Conservation (phyloP, 2,113 vertebrate genomes). For the Cyanocitta stelleri region DNA sequence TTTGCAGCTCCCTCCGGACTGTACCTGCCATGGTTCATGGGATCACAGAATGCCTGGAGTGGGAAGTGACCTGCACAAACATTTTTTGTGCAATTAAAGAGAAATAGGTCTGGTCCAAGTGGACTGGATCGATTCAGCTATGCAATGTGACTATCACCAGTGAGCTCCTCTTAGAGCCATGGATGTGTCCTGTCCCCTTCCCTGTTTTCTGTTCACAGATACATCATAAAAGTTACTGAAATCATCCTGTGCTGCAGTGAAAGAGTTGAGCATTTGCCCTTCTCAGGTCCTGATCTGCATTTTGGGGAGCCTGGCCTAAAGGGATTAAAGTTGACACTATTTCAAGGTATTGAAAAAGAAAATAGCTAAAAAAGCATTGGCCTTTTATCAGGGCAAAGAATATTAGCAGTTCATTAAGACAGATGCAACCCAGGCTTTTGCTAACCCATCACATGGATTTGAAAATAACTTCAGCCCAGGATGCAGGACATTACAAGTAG, state of each 20-base stretch:
- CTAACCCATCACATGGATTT: not conserved
- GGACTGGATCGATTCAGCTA: not conserved
- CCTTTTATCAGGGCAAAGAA: not conserved
- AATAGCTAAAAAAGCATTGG: not conserved
- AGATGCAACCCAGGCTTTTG: not conserved
- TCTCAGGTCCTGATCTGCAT: not conserved
- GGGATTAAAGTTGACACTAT: not conserved
- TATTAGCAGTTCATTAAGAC: not conserved
- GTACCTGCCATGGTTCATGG: not conserved
- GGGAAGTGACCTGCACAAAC: not conserved
- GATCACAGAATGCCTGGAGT: not conserved
- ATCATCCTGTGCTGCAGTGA: not conserved
- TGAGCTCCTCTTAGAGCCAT: not conserved
- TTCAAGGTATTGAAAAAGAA: not conserved
- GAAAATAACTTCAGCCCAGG: not conserved
- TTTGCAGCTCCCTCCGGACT: not conserved
- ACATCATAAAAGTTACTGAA: not conserved
- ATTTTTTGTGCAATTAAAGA: not conserved
- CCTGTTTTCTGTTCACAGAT: not conserved
- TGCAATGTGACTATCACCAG: not conserved
- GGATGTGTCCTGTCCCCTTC: not conserved
- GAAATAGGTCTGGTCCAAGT: not conserved
- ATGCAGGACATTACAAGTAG: not conserved
- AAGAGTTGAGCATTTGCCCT: not conserved
- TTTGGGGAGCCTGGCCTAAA: not conserved